These are phyloP conservation scores for Opisthocomus hoazin DNA, from an alignment of 2,113 vertebrate genomes.

Conservation along the genomic window DNA sequence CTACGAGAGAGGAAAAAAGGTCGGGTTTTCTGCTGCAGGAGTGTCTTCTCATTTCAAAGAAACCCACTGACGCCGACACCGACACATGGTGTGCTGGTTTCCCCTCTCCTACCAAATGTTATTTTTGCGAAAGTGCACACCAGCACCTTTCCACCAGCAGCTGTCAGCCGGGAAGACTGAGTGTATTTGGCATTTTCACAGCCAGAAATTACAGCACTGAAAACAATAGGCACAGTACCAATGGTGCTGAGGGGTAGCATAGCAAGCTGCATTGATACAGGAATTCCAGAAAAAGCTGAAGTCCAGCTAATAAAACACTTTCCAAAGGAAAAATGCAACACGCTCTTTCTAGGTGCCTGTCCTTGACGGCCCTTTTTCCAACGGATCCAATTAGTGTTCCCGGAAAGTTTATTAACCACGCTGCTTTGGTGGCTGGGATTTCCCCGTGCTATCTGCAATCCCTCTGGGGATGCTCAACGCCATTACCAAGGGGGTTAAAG, in stretches of 20 bases:
- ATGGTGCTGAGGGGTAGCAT: neutral
- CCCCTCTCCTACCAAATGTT: neutral
- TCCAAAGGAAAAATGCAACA: neutral
- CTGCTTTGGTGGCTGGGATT: neutral
- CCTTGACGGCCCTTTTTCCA: slow-evolving; percentile 37
- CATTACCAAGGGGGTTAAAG: neutral
- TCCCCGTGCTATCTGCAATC: neutral
- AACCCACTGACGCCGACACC: neutral
- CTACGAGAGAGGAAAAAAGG: neutral
- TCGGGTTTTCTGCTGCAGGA: neutral
- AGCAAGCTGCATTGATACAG: neutral
- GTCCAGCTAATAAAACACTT: neutral
- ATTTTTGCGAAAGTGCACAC: slow-evolving; percentile 3
- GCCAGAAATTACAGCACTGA: neutral
- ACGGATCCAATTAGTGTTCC: neutral
- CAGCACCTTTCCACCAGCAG: neutral
- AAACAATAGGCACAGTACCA: neutral
- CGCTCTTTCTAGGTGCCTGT: neutral
- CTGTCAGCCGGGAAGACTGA: neutral
- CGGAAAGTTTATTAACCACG: neutral
- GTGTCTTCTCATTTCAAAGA: neutral
- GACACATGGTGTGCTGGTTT: neutral
- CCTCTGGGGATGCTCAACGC: neutral
- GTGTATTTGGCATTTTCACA: neutral
- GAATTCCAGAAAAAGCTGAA: neutral